phyloP scores from a whole-genome alignment of 1,140 invertebrate species.

The Sminthurinus signatus region DNA sequence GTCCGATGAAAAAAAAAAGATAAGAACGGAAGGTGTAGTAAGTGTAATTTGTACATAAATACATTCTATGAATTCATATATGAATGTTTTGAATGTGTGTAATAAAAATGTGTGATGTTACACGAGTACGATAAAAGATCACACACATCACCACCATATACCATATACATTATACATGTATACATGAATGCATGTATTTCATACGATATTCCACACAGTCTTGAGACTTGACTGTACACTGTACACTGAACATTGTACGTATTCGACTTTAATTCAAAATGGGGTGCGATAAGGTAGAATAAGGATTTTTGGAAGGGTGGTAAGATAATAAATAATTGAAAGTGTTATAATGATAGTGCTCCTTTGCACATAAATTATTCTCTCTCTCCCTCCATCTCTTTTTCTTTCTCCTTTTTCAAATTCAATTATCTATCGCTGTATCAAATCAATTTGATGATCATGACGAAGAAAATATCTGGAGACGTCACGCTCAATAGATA shows the following conservation, averaged over 20 bases:
- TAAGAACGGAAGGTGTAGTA: too few species aligned
- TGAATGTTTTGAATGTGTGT: too few species aligned
- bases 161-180: not conserved
- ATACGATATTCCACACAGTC: not conserved
- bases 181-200: not conserved
- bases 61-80: too few species aligned
- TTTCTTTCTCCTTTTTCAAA: too few species aligned
- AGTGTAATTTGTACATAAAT: too few species aligned
- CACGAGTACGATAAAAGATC: too few species aligned
- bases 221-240: not conserved
- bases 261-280: not conserved
- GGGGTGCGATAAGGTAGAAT: not conserved
- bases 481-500: slow-evolving; percentile 34
- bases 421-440: slow-evolving; percentile 36
- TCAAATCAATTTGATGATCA: slow-evolving; percentile 36
- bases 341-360: slow-evolving; percentile 38
- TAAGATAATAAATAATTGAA: slow-evolving; percentile 35
- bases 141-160: too few species aligned
- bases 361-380: slow-evolving; percentile 31
- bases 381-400: too few species aligned
- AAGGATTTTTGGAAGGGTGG: slow-evolving; percentile 16
- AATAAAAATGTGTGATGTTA: too few species aligned
- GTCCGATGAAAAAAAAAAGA: too few species aligned
- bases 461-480: slow-evolving; percentile 26
- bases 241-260: not conserved